These are phyloP conservation scores for Meriones psammophilus DNA, from an alignment of 2,797 vertebrate species.

Conservation along the genomic window DNA sequence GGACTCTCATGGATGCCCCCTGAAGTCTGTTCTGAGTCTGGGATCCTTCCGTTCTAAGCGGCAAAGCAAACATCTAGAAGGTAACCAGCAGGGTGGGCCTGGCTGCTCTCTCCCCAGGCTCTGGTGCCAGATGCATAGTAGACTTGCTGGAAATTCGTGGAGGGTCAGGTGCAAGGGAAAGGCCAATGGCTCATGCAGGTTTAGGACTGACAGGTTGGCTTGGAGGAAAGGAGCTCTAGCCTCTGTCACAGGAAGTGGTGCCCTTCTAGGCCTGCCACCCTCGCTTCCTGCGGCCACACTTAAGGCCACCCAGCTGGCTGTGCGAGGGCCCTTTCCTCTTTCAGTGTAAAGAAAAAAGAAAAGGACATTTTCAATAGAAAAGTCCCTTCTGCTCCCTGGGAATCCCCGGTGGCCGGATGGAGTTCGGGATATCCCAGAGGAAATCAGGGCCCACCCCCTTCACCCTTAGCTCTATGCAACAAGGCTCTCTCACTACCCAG, in stretches of 20 bases:
- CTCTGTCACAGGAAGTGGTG: constrained; percentile 61
- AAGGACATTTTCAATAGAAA: constrained; percentile 82
- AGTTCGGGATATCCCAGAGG: constrained; percentile 80
- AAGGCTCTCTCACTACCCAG: constrained; percentile 62
- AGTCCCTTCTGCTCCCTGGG: constrained; percentile 77
- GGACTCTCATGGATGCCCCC: constrained; percentile 10
- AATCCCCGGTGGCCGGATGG: constrained; percentile 78
- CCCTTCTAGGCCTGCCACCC: neutral
- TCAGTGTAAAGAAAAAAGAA: constrained; percentile 68
- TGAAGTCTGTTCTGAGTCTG: constrained; percentile 39
- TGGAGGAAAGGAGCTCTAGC: constrained; percentile 7
- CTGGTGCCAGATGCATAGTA: neutral
- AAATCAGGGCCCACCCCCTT: constrained; percentile 32
- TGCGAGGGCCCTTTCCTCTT: constrained; percentile 75
- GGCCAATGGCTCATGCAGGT: neutral
- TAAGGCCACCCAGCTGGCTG: constrained; percentile 56
- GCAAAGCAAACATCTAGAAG: constrained; percentile 44
- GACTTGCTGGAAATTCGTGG: neutral
- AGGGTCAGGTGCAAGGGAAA: neutral
- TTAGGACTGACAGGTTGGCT: constrained; percentile 5
- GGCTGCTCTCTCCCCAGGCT: neutral
- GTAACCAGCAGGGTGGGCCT: neutral
- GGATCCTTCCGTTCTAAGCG: constrained; percentile 38
- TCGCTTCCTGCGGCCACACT: constrained; percentile 57
- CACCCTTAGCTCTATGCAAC: constrained; percentile 46